phyloP scores from a whole-genome alignment of 2,113 vertebrate species.

The Phainopepla nitens region DNA sequence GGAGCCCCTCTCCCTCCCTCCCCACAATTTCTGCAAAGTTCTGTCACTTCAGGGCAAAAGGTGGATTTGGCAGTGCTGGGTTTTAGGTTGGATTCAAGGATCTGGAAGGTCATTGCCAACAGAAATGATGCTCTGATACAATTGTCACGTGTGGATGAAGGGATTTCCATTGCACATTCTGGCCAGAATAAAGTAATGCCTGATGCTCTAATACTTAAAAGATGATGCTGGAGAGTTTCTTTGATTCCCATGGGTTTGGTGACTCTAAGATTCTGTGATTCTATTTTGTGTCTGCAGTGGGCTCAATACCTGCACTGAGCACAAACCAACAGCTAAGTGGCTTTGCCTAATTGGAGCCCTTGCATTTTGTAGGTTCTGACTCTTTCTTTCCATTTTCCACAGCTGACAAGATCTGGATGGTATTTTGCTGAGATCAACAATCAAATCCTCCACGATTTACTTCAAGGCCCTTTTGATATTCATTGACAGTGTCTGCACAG shows the following conservation, averaged over 20 bases:
- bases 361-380: not conserved
- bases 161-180: not conserved
- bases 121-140: not conserved
- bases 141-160: not conserved
- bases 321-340: not conserved
- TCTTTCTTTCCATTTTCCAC: not conserved
- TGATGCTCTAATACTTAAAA: not conserved
- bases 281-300: accelerated
- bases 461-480: not conserved
- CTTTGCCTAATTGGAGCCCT: not conserved
- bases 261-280: not conserved
- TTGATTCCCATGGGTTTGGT: not conserved
- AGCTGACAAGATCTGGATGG: not conserved
- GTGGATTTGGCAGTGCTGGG: not conserved
- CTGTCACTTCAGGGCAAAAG: not conserved
- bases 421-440: not conserved
- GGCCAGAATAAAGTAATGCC: not conserved
- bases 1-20: not conserved
- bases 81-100: not conserved
- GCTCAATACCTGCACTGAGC: not conserved
- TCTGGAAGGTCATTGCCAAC: too few relatives aligned
- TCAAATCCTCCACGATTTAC: not conserved
- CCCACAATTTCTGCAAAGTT: not conserved
- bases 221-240: not conserved
- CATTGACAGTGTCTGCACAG: not conserved